These are phyloP conservation scores for Drosophila paulistorum DNA, from an alignment of 1,140 invertebrate species.

Conservation along the genomic window DNA sequence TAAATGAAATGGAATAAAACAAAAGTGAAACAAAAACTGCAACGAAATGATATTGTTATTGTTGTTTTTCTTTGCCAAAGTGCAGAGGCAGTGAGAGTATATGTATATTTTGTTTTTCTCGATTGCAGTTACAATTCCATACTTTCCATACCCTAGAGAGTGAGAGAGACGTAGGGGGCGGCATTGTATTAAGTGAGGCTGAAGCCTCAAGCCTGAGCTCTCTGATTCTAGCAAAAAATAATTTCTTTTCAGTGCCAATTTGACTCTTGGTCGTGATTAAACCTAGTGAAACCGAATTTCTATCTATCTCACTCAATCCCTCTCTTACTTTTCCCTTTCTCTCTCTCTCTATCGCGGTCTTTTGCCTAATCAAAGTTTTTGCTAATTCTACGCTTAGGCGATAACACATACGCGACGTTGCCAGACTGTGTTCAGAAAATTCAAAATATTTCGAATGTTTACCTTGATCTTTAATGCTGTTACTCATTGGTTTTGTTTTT, in stretches of 20 bases:
- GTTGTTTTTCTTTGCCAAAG: conserved; percentile 17
- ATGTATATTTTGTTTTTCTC: neutral
- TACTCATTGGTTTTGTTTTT: conserved; percentile 41
- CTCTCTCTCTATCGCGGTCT: neutral
- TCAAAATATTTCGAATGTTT: conserved; percentile 1
- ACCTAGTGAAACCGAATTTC: conserved; percentile 11
- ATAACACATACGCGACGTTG: neutral
- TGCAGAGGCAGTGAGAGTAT: conserved; percentile 27
- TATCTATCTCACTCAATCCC: neutral
- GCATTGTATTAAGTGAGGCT: neutral
- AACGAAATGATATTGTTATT: conserved; percentile 17
- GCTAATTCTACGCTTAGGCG: neutral
- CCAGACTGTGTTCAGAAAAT: neutral
- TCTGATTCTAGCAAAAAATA: conserved; percentile 3
- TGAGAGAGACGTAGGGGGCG: too few species aligned
- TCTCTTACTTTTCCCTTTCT: neutral
- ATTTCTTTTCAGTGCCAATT: conserved; percentile 37
- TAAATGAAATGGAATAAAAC: conserved; percentile 45
- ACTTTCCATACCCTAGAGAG: neutral
- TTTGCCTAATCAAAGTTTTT: conserved; percentile 2
- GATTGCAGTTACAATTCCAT: conserved; percentile 12
- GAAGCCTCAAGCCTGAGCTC: conserved; percentile 11
- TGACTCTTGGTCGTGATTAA: conserved; percentile 19
- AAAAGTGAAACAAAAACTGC: conserved; percentile 36
- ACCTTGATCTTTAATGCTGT: conserved; percentile 33